phyloP scores from a whole-genome alignment of 2,113 vertebrate species.

The Excalfactoria chinensis region DNA sequence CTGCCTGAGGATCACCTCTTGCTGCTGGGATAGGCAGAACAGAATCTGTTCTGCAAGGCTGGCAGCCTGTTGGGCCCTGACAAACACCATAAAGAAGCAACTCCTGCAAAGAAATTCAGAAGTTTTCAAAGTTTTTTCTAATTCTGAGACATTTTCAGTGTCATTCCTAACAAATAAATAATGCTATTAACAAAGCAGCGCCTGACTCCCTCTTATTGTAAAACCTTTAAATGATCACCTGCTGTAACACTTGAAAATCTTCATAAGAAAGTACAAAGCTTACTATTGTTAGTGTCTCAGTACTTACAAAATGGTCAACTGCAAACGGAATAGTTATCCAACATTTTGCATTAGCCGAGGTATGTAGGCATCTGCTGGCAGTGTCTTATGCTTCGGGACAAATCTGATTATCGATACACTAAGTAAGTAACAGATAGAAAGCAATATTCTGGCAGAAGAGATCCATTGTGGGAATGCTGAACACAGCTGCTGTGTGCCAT shows the following conservation, averaged over 20 bases:
- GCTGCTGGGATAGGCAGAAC: not conserved
- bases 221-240: not conserved
- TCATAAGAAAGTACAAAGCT: not conserved
- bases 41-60: not conserved
- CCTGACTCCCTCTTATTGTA: not conserved
- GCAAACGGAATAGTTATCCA: not conserved
- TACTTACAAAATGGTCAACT: not conserved
- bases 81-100: not conserved
- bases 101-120: not conserved
- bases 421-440: not conserved
- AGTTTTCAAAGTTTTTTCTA: not conserved
- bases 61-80: not conserved
- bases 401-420: not conserved
- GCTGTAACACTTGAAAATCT: not conserved
- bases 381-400: not conserved
- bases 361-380: not conserved
- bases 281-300: not conserved
- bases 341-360: not conserved
- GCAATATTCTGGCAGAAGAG: not conserved
- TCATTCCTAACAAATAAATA: not conserved
- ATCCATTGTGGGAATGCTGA: accelerated
- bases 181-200: not conserved
- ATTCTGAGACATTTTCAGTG: not conserved
- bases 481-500: not conserved
- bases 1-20: not conserved